phyloP scores from a whole-genome alignment of 2,888 invertebrate genomes.

The Eupithecia dodoneata region DNA sequence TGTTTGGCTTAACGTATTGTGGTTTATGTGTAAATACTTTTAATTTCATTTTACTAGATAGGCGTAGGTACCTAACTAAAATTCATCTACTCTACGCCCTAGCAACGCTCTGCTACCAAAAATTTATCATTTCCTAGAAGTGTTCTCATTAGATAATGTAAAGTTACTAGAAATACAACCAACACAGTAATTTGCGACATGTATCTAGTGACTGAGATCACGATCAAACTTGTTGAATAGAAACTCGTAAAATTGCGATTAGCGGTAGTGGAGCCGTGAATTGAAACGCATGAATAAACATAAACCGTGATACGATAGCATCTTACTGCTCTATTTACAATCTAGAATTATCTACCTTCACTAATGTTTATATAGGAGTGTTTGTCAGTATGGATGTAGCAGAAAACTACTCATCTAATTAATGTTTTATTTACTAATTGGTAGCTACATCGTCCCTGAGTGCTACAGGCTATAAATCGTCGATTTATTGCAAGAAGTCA shows the following conservation, averaged over 20 bases:
- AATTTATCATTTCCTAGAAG: neutral
- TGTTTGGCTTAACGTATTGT: no score
- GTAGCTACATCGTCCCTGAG: no score
- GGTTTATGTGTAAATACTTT: no score
- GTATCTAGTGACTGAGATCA: neutral
- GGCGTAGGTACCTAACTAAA: no score
- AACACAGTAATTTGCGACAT: neutral
- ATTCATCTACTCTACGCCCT: neutral
- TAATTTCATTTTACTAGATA: no score
- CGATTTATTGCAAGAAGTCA: no score
- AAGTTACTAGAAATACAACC: neutral
- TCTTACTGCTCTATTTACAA: neutral
- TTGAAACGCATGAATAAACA: constrained; percentile 7
- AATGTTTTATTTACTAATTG: no score
- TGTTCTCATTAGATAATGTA: neutral
- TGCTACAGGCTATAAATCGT: no score
- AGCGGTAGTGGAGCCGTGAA: neutral
- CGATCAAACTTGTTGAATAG: constrained; percentile 12
- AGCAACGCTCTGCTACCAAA: neutral
- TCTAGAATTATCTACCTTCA: neutral
- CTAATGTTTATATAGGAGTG: neutral
- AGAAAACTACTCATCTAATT: no score
- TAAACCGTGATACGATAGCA: neutral
- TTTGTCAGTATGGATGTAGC: no score
- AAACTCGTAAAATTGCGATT: constrained; percentile 20